Evolutionary conservation across 2,113 vertebrate species (phyloP).

Genomic region (Vidua macroura): DNA sequence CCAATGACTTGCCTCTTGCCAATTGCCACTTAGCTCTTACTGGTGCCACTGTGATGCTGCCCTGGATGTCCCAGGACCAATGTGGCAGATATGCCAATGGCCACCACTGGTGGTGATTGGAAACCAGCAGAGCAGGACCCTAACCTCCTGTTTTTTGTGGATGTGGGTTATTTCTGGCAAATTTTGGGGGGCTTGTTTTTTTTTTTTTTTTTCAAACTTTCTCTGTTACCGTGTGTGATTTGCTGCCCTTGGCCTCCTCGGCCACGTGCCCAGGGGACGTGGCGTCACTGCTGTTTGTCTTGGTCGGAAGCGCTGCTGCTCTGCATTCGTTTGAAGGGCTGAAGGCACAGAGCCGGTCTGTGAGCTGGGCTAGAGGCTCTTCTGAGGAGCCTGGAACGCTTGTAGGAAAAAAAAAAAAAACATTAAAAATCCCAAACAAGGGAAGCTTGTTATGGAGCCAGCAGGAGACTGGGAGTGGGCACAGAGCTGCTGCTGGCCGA

Average conservation of each 20-base stretch:
- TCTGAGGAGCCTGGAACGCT: not conserved
- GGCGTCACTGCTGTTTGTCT: not conserved
- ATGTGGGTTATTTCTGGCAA: not conserved
- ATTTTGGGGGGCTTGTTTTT: not conserved
- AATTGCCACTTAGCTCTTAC: not conserved
- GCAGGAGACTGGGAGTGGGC: not conserved
- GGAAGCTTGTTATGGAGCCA: not conserved
- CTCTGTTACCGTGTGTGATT: not conserved
- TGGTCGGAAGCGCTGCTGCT: not conserved
- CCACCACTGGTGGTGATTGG: not conserved
- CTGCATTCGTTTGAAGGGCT: not conserved
- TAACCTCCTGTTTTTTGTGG: rapidly evolving
- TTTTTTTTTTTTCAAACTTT: not conserved
- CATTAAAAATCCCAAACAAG: conserved; percentile 1
- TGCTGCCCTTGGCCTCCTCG: not conserved
- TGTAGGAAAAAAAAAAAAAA: not conserved
- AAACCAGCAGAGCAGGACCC: not conserved
- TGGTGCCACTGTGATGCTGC: not conserved
- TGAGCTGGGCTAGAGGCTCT: not conserved
- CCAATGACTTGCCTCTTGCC: not conserved
- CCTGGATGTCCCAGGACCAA: not conserved
- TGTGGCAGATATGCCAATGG: not conserved
- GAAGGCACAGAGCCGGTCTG: conserved; percentile 43
- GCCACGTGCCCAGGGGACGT: not conserved
- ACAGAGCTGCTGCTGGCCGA: not conserved